Percentiles rank a stretch among this genome's conserved stretches.
phyloP scores from a whole-genome alignment of 2,888 invertebrate genomes.

The Volucella inflata region DNA sequence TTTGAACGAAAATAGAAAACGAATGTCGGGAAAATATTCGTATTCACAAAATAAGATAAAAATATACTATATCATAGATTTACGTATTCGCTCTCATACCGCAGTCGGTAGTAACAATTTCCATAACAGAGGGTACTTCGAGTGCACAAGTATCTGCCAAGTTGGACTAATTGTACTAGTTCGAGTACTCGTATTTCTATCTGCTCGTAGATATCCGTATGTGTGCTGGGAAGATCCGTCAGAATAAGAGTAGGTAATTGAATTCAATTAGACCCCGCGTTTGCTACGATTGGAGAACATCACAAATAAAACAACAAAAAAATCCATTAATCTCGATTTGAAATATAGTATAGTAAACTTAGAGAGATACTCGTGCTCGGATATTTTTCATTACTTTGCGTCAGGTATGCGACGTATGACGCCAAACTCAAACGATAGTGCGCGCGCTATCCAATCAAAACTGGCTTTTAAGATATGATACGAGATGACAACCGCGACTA shows the following conservation, averaged over 20 bases:
- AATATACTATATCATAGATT: constrained; percentile 19
- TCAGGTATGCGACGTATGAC: background rate
- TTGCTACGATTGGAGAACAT: constrained; percentile 45
- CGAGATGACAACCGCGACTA: no score
- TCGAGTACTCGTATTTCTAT: no score
- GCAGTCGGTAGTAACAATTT: constrained; percentile 36
- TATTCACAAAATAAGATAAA: constrained; percentile 62
- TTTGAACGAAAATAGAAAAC: constrained; percentile 70
- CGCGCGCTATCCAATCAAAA: constrained; percentile 21
- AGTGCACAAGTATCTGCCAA: background rate
- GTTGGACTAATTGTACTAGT: background rate
- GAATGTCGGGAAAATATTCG: constrained; percentile 47
- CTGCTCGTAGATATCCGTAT: no score
- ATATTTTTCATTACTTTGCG: background rate
- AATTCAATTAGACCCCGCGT: constrained; percentile 56
- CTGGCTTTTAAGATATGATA: background rate
- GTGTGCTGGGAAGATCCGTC: constrained; percentile 22
- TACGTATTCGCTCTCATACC: constrained; percentile 37
- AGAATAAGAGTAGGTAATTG: constrained; percentile 39
- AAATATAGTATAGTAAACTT: constrained; percentile 1
- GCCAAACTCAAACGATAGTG: background rate
- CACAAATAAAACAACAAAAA: constrained; percentile 15
- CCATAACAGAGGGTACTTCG: constrained; percentile 25
- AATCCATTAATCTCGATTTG: constrained; percentile 12
- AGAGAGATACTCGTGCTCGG: background rate